These are phyloP conservation scores for Pimpla rufipes DNA, from an alignment of 2,888 invertebrate genomes.

Conservation along the genomic window DNA sequence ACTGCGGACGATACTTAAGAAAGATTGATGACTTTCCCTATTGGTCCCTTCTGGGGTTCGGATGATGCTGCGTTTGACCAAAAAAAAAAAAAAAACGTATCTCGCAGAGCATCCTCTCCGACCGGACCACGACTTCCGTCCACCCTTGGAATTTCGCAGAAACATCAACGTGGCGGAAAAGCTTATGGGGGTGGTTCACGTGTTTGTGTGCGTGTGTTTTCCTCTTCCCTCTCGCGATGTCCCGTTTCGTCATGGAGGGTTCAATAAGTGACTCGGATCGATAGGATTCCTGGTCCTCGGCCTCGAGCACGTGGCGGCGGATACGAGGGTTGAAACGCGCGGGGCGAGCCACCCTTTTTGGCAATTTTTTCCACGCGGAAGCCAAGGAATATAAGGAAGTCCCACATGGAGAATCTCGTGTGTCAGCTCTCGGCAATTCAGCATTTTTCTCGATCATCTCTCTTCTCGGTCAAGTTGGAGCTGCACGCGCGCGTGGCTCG, in stretches of 20 bases:
- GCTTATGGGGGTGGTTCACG: neutral
- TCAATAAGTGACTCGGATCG: slow-evolving; percentile 11
- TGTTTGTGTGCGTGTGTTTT: neutral
- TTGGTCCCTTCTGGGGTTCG: neutral
- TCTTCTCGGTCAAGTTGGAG: slow-evolving; percentile 1
- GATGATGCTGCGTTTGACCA: neutral
- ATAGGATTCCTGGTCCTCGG: neutral
- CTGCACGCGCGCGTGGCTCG: neutral
- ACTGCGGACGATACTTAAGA: neutral
- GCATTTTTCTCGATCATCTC: slow-evolving; percentile 45
- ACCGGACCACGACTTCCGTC: neutral
- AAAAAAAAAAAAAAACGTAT: slow-evolving; percentile 5
- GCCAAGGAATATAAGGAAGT: slow-evolving; percentile 9
- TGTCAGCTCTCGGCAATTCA: slow-evolving; percentile 28
- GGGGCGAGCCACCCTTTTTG: slow-evolving; percentile 9
- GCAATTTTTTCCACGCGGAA: neutral
- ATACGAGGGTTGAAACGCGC: neutral
- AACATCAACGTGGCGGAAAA: slow-evolving; percentile 21
- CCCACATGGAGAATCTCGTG: neutral
- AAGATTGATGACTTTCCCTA: neutral
- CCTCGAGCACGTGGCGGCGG: slow-evolving; percentile 13
- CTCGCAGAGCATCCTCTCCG: neutral
- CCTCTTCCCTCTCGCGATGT: neutral
- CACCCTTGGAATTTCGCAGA: slow-evolving; percentile 11
- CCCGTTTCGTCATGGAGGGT: neutral